Percentiles rank a stretch among this genome's conserved stretches.
phyloP scores from a whole-genome alignment of 2,797 vertebrate genomes.

The Intellagama lesueurii region DNA sequence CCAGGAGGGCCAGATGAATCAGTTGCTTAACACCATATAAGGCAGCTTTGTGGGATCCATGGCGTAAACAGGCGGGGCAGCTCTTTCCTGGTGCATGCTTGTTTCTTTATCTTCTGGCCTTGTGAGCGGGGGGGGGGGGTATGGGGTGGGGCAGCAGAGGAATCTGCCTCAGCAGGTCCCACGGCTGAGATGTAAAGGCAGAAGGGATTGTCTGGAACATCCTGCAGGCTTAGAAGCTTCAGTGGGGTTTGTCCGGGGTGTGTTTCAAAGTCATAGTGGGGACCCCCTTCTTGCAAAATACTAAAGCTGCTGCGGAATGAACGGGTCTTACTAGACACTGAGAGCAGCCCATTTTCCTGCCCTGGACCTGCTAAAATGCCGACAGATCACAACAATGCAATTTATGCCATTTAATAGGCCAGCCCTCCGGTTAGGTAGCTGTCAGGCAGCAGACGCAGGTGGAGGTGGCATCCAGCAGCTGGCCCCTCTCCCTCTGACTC shows the following conservation, averaged over 20 bases:
- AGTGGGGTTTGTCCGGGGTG: not conserved
- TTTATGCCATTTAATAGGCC: too few species aligned
- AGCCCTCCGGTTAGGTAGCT: too few species aligned
- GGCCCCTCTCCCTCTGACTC: too few species aligned
- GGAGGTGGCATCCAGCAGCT: too few species aligned
- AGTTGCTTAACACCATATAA: not conserved
- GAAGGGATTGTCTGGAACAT: not conserved
- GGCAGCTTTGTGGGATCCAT: not conserved
- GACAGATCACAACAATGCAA: too few species aligned
- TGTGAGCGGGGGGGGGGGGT: not conserved
- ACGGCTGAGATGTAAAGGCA: not conserved
- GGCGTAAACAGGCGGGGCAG: not conserved
- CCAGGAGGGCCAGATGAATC: not conserved
- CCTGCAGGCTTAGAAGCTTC: not conserved
- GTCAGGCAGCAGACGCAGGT: too few species aligned
- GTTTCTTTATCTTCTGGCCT: not conserved
- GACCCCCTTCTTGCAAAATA: too few species aligned
- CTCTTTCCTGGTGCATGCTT: not conserved
- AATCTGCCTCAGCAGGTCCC: constrained; percentile 1
- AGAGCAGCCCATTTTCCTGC: too few species aligned
- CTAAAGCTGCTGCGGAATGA: too few species aligned
- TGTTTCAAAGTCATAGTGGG: too few species aligned
- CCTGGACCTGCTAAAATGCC: too few species aligned
- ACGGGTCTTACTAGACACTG: too few species aligned
- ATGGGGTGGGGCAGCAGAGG: not conserved